A percentile compares a stretch with the other conserved stretches of the same genome.
Evolutionary conservation across 2,797 vertebrate species (phyloP).

Genomic region (Acipenser ruthenus): DNA sequence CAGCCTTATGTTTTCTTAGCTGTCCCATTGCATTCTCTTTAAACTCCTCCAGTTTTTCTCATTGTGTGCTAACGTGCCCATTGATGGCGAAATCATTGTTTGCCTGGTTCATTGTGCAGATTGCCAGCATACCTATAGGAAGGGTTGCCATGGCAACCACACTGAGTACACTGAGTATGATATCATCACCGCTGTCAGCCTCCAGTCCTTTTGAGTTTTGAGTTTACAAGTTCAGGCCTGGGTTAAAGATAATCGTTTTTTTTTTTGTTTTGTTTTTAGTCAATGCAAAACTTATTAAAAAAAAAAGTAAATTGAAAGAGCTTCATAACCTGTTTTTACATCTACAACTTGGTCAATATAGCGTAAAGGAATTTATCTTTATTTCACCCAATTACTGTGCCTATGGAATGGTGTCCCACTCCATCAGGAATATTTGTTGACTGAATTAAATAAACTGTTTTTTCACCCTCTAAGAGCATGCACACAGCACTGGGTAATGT

Average conservation of each 20-base stretch:
- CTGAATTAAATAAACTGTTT: too few species aligned
- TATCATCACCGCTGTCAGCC: conserved; percentile 4
- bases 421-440: too few species aligned
- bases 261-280: too few species aligned
- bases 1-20: conserved; percentile 4
- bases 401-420: too few species aligned
- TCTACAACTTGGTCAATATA: too few species aligned
- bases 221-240: neutral
- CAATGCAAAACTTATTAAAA: too few species aligned
- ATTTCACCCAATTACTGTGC: too few species aligned
- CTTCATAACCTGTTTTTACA: too few species aligned
- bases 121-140: conserved; percentile 1
- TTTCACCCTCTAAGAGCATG: too few species aligned
- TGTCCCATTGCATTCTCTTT: neutral
- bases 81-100: neutral
- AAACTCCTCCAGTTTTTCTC: neutral
- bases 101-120: neutral
- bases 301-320: too few species aligned
- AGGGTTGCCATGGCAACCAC: conserved; percentile 11
- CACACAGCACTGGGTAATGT: too few species aligned
- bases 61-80: neutral
- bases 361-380: too few species aligned
- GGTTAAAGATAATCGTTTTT: neutral
- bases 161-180: neutral
- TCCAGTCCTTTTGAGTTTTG: neutral